Percentiles rank a stretch among this genome's conserved stretches.
Evolutionary conservation across 2,797 vertebrate species (phyloP).

Genomic region (Masticophis lateralis): DNA sequence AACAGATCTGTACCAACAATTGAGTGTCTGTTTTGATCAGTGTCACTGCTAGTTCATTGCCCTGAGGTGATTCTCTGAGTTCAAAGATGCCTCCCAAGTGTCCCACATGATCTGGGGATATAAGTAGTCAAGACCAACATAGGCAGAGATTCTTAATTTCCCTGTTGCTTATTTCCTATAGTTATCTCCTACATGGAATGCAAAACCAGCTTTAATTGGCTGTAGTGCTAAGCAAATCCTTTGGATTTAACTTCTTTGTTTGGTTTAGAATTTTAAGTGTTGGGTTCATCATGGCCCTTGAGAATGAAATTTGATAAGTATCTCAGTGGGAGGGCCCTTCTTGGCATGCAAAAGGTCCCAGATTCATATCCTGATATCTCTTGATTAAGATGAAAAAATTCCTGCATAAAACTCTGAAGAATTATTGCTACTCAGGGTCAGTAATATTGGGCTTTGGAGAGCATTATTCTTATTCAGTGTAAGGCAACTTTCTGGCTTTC

Average conservation of each 20-base stretch:
- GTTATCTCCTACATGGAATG: neutral
- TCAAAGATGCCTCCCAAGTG: constrained; percentile 15
- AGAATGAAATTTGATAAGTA: neutral
- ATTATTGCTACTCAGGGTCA: neutral
- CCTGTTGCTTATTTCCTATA: neutral
- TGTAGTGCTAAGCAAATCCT: neutral
- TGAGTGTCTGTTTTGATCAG: constrained; percentile 29
- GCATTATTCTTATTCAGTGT: neutral
- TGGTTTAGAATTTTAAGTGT: neutral
- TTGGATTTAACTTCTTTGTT: neutral
- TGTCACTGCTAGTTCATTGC: constrained; percentile 41
- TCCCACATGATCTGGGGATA: neutral
- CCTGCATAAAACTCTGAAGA: neutral
- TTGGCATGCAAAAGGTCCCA: neutral
- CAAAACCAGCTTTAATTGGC: neutral
- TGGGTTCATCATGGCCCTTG: neutral
- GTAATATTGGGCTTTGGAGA: neutral
- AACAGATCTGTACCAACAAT: constrained; percentile 8
- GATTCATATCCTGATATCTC: neutral
- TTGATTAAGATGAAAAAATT: neutral
- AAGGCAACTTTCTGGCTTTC: neutral
- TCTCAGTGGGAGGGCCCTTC: neutral
- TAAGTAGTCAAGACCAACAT: constrained; percentile 32
- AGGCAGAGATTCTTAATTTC: constrained; percentile 8
- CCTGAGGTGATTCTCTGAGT: constrained; percentile 37